These are phyloP conservation scores for Harpagus bidentatus DNA, from an alignment of 2,113 vertebrate species.

Conservation along the genomic window DNA sequence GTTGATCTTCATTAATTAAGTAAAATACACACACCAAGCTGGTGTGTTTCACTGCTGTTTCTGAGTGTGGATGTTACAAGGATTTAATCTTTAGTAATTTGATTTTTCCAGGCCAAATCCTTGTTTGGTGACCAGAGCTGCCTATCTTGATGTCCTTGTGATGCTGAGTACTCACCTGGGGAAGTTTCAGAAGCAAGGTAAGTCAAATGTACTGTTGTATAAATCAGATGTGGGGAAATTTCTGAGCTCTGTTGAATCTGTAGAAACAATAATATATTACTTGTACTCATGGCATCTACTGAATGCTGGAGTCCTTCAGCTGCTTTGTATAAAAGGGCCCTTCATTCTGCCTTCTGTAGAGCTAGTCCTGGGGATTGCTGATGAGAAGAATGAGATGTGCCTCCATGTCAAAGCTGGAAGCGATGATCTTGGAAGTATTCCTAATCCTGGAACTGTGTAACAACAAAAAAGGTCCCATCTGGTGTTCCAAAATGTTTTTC, in stretches of 20 bases:
- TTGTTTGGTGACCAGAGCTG: slow-evolving; percentile 90
- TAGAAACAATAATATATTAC: neutral
- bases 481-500: neutral
- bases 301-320: neutral
- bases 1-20: neutral
- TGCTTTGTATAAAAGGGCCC: neutral
- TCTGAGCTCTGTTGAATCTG: neutral
- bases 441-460: neutral
- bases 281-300: neutral
- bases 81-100: slow-evolving; percentile 7
- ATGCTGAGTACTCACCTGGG: slow-evolving; percentile 72
- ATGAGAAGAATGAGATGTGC: neutral
- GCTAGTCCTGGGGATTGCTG: neutral
- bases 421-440: neutral
- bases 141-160: slow-evolving; percentile 83
- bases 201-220: slow-evolving; percentile 5
- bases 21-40: neutral
- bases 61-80: neutral
- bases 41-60: neutral
- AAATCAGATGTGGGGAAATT: neutral
- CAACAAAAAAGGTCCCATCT: neutral
- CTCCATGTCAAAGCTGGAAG: neutral
- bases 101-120: slow-evolving; percentile 77
- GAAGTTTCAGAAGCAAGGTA: slow-evolving; percentile 46
- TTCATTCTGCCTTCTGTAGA: neutral